Conservation (phyloP, 2,888 invertebrate genomes). For the Agrochola circellaris region DNA sequence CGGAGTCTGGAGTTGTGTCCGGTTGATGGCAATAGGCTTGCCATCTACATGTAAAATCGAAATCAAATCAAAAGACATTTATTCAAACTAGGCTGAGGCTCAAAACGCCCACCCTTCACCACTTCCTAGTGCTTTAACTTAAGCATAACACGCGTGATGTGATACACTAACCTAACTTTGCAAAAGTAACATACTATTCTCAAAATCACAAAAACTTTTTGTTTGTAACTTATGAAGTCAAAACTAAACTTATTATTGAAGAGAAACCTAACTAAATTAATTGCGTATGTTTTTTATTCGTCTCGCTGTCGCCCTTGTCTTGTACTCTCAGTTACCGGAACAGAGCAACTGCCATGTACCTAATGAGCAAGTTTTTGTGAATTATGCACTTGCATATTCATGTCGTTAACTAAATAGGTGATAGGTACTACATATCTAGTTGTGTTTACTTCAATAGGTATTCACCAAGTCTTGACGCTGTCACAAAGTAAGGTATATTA, state of each 20-base stretch:
- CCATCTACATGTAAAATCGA: no score
- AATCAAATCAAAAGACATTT: no score
- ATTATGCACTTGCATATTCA: slow-evolving; percentile 48
- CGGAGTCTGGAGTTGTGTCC: no score
- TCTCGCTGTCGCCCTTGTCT: slow-evolving; percentile 44
- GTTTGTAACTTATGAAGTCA: not conserved
- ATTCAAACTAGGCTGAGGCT: no score
- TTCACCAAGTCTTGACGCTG: not conserved
- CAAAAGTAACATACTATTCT: not conserved
- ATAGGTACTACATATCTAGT: not conserved
- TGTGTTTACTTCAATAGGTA: not conserved
- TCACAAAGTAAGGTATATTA: not conserved
- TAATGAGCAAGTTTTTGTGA: slow-evolving; percentile 50
- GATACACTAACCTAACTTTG: not conserved
- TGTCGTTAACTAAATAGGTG: slow-evolving; percentile 2
- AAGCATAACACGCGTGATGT: no score
- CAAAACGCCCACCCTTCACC: no score
- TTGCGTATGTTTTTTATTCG: slow-evolving; percentile 25
- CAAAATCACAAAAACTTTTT: not conserved
- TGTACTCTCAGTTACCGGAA: slow-evolving; percentile 37
- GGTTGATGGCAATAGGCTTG: no score
- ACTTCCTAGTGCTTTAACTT: no score
- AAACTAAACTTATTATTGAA: not conserved
- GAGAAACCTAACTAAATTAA: slow-evolving; percentile 1
- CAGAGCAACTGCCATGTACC: slow-evolving; percentile 13